Evolutionary conservation across 2,888 invertebrate genomes (phyloP), one percentile per base, ranked within the genome.

Genomic region (Orthosia incerta): DNA sequence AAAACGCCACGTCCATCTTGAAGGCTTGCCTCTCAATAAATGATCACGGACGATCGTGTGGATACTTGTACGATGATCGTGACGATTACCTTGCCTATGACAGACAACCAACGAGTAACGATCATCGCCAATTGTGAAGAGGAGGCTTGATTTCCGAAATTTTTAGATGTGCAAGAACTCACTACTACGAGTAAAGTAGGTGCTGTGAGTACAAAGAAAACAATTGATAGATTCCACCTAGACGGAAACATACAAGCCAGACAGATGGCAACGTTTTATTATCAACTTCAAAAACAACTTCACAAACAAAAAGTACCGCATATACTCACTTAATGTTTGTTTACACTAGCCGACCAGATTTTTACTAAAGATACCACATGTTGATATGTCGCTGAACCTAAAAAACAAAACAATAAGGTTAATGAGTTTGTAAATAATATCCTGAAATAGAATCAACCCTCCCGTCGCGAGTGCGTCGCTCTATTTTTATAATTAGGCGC

Each of bases 401-500:
- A 63, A 57, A 69, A 67, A 72, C 64, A 79, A 79, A 84, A 72
- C 53, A 87, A 88, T 87, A 88, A 87, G 86, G 85, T 88, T 83
- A 87, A 82, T 84, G 83, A 83, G 83, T 69, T 55, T 86, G 82
- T 89, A 91, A 89, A 91, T 90, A 90, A 88, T 84, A 83, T 86
- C 86, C 91, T 89, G 86, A 92, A 94, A 94, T 95, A 95, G 94
- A 88, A 87, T 80, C 83, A 91, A 91, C 94, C 95, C 95, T 94
- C 94, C 93, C 89, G 89, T 88, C 85, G 91, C 90, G 90, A 89
- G 86, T 76, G 90, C 89, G 91, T 89, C 89, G 85, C 78, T 89
- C 91, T 95, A 95, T 95, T 93, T 95, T 89, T 93, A 90, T 87
- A 84, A 87, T 86, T 79, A 79, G 23, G 86, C 86, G 88, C 90